Percentiles rank a stretch among this genome's conserved stretches.
Conservation (phyloP, 2,888 invertebrate genomes). For the Morinoia aosen region DNA sequence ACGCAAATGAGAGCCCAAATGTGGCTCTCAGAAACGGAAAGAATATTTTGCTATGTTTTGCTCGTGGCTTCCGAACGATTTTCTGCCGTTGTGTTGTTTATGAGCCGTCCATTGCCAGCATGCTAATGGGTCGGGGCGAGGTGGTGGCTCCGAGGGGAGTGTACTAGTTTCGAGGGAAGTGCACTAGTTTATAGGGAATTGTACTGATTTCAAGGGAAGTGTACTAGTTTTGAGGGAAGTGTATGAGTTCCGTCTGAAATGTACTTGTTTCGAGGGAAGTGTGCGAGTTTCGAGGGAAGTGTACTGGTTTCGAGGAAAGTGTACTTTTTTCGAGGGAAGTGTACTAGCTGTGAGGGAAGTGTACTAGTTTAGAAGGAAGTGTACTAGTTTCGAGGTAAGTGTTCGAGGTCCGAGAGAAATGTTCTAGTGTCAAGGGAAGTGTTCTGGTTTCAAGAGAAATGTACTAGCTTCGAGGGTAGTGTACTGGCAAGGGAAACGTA, state of each 20-base stretch:
- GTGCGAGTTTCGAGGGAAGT: neutral
- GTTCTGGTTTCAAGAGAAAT: no score
- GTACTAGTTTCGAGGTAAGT: neutral
- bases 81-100: neutral
- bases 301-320: neutral
- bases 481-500: neutral
- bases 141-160: neutral
- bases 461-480: neutral
- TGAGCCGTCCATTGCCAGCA: neutral
- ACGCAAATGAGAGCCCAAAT: no score
- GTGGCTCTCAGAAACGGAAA: no score
- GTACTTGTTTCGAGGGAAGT: no score
- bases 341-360: neutral
- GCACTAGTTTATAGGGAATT: no score
- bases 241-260: no score
- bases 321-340: neutral
- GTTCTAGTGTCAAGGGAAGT: no score
- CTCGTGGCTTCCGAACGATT: neutral
- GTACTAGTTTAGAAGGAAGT: neutral
- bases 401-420: no score
- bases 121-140: neutral
- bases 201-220: no score
- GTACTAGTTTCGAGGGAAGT: neutral
- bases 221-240: no score
- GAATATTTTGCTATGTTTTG: no score